Evolutionary conservation across 1,140 invertebrate genomes (phyloP).

Genomic region (Harlomillsia oculata): DNA sequence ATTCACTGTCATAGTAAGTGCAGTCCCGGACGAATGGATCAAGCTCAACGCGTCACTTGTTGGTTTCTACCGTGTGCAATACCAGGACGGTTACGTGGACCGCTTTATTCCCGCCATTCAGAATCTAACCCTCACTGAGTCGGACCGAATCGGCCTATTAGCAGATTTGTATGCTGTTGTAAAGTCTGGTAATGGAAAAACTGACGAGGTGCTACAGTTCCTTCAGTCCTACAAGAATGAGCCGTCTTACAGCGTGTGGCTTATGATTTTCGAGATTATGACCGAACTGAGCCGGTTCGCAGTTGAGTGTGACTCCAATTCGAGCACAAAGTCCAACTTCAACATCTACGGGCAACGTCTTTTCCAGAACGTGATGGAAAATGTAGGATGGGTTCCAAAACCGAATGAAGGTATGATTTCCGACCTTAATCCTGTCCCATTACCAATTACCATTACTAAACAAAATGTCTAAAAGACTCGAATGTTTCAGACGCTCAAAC

Average conservation of each 20-base stretch:
- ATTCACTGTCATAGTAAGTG: conserved; percentile 40
- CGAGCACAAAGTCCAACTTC: conserved; percentile 40
- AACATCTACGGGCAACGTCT: conserved; percentile 61
- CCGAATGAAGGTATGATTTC: conserved; percentile 52
- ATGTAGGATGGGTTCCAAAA: conserved; percentile 67
- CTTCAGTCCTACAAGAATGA: conserved; percentile 2
- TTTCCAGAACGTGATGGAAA: conserved; percentile 54
- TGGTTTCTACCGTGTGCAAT: conserved; percentile 78
- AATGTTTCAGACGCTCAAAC: conserved; percentile 62
- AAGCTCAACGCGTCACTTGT: conserved; percentile 73
- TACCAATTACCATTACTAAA: too few relatives aligned
- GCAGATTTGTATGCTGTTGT: conserved; percentile 88
- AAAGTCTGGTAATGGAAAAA: conserved; percentile 67
- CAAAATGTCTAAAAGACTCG: too few relatives aligned
- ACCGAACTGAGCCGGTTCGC: neutral
- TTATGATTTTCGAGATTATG: neutral
- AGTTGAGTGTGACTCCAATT: neutral
- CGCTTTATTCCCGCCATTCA: conserved; percentile 67
- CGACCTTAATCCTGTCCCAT: neutral
- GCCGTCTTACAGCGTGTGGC: conserved; percentile 6
- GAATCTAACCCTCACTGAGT: conserved; percentile 63
- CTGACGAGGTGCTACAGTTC: conserved; percentile 37
- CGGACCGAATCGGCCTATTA: conserved; percentile 80
- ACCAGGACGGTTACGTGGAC: conserved; percentile 65
- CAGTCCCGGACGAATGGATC: conserved; percentile 70